Evolutionary conservation across 1,140 invertebrate genomes (phyloP).

Genomic region (Cherax quadricarinatus): DNA sequence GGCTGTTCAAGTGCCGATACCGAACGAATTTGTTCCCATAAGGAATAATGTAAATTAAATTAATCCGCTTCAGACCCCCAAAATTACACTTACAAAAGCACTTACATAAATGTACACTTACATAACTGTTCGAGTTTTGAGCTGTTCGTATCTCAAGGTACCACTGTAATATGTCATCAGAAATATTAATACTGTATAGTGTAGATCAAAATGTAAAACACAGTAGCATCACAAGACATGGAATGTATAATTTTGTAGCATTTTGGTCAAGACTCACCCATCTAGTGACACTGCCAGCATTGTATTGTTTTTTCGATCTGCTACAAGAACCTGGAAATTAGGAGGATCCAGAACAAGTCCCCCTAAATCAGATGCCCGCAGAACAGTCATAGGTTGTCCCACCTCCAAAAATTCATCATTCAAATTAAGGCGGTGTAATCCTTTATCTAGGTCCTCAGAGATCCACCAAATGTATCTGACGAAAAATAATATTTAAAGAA

Average conservation of each 20-base stretch:
- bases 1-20: too few species aligned
- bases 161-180: too few species aligned
- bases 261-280: constrained; percentile 79
- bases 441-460: constrained; percentile 80
- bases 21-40: too few species aligned
- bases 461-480: constrained; percentile 89
- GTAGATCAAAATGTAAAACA: too few species aligned
- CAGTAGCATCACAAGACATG: too few species aligned
- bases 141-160: too few species aligned
- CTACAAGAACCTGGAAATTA: constrained; percentile 88
- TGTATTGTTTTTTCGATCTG: constrained; percentile 84
- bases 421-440: constrained; percentile 86
- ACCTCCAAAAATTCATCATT: neutral
- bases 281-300: constrained; percentile 88
- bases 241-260: neutral
- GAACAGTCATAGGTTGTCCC: constrained; percentile 79
- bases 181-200: too few species aligned
- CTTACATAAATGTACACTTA: too few species aligned
- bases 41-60: too few species aligned
- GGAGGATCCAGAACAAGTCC: constrained; percentile 88
- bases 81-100: too few species aligned
- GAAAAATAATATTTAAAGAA: neutral
- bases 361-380: constrained; percentile 81
- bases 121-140: too few species aligned
- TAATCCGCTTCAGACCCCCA: too few species aligned